These are phyloP conservation scores for Hydrozoanthus gracilis DNA, from an alignment of 92 coral and sea anemone genomes.

Conservation along the genomic window DNA sequence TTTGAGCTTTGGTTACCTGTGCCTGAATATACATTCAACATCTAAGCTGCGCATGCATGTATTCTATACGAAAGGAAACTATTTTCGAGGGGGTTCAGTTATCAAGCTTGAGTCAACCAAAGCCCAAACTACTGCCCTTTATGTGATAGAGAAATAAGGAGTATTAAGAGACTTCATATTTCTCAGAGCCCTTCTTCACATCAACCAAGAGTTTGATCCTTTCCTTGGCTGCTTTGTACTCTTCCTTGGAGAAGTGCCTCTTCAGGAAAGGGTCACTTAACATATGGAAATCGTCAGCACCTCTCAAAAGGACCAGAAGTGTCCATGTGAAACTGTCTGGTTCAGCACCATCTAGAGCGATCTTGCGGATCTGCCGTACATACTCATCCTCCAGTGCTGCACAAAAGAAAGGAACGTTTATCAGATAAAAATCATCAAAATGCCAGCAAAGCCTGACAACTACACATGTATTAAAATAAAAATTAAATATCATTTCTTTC, in stretches of 20 bases:
- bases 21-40: neutral
- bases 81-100: too few species aligned
- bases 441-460: too few species aligned
- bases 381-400: slow-evolving; percentile 26
- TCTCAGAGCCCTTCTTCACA: neutral
- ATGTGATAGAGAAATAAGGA: neutral
- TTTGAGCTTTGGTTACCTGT: neutral
- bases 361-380: slow-evolving; percentile 29
- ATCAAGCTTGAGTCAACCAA: too few species aligned
- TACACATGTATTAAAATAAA: too few species aligned
- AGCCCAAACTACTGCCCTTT: neutral
- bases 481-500: too few species aligned
- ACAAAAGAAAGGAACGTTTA: neutral
- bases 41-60: too few species aligned
- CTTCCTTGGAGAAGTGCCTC: slow-evolving; percentile 39
- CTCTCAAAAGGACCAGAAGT: slow-evolving; percentile 9
- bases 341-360: slow-evolving; percentile 27
- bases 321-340: slow-evolving; percentile 37
- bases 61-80: too few species aligned
- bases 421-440: too few species aligned
- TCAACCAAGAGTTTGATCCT: slow-evolving; percentile 26
- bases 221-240: slow-evolving; percentile 34
- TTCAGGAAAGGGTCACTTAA: slow-evolving; percentile 7
- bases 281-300: neutral
- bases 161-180: neutral